Base-by-base conservation (phyloP, 2,113 vertebrate species). In the Todiramphus saurophagus region DNA sequence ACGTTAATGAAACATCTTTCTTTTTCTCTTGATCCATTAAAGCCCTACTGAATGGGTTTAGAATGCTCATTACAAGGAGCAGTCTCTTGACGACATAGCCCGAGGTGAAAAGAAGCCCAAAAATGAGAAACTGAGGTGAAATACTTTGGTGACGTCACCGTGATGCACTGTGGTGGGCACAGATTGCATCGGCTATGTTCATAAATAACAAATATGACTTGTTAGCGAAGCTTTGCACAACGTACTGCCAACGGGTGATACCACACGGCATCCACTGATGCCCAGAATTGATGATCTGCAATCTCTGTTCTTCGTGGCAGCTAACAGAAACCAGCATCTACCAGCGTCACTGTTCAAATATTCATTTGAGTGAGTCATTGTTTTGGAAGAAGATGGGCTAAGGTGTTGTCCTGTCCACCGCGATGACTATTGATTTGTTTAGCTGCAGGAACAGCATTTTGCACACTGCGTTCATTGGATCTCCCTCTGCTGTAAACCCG, bases 111-210 rank as follows among this genome's bases (percentile, higher is more conserved):
- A 80, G 56, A 43, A 84, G n/a, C 27, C 31, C 16, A 17, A 31
- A 15, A 23, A 39, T 2, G 35, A 39, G 48, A 18, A 21, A 18
- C 18, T 37, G 23, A 68, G 64, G 50, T 60, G 55, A 5, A 63
- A 53, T 50, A 16, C 18, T 5, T 7, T 27, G 15, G 13, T 31
- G 69, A 39, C 1, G 1, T 27, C 46, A 23, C 20, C 5, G 33
- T 30, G 50, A 50, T 8, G 16, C 41, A 6, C 33, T 28, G 27
- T 5, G 46, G 12, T 9, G 63, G 56, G 39, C 48, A 33, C 25
- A 13, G 68, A 1, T 8, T 11, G 46, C 25, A 4, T 4, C 12
- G 37, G 13, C 58, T 25, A 1, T 2, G 27, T 2, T 2, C 35
- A 9, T 3, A 8, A 67, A 15, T 3, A 44, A 11, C 56, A 41